Conservation (phyloP, 2,888 invertebrate genomes). For the Lissonota sp. region DNA sequence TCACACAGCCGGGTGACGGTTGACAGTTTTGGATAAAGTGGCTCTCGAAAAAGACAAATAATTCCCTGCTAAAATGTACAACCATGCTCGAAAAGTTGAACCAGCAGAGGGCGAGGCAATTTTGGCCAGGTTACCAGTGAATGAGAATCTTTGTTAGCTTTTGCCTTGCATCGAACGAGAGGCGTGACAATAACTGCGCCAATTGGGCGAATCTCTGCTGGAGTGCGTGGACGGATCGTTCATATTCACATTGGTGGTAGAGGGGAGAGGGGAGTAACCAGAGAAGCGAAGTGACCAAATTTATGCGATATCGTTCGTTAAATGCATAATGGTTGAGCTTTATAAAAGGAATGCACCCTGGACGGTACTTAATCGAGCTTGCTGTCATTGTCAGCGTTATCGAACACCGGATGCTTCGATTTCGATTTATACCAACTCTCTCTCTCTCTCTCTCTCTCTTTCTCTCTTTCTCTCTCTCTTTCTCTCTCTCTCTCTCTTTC, state of each 20-base stretch:
- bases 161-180: background rate
- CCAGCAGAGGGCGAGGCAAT: conserved; percentile 14
- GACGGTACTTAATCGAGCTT: conserved; percentile 65
- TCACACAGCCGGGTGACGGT: too few species aligned
- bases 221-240: background rate
- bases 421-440: conserved; percentile 49
- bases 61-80: conserved; percentile 36
- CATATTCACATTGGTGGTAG: too few species aligned
- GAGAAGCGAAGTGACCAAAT: conserved; percentile 42
- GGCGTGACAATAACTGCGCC: background rate
- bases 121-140: conserved; percentile 2
- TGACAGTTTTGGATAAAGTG: conserved; percentile 12
- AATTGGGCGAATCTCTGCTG: background rate
- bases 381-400: conserved; percentile 67
- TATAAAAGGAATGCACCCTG: conserved; percentile 66
- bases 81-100: background rate
- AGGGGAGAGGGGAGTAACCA: conserved; percentile 5
- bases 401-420: conserved; percentile 54
- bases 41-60: conserved; percentile 39
- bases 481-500: background rate
- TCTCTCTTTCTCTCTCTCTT: background rate
- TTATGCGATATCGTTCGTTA: conserved; percentile 67
- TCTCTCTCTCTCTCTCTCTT: background rate
- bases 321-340: conserved; percentile 62
- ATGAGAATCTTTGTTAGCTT: background rate